phyloP scores from a whole-genome alignment of 2,888 invertebrate genomes.

The Drosophila affinis region DNA sequence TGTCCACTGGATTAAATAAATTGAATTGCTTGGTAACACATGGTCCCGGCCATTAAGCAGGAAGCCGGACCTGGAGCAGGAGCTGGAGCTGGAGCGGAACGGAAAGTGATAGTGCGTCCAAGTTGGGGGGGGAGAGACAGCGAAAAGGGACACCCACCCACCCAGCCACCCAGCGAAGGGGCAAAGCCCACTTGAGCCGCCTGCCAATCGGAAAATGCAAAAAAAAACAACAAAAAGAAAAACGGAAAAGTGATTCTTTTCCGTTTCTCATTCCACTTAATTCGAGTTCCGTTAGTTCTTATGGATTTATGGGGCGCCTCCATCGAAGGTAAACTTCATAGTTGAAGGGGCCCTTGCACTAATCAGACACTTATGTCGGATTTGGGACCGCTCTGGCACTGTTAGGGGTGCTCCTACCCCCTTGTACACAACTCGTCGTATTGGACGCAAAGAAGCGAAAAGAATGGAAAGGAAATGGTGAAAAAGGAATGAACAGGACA shows the following conservation, averaged over 20 bases:
- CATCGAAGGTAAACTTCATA: constrained; percentile 32
- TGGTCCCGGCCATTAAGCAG: constrained; percentile 56
- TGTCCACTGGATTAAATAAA: constrained; percentile 68
- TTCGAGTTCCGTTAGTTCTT: constrained; percentile 33
- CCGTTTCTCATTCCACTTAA: not conserved
- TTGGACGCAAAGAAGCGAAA: not conserved
- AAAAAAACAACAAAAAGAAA: not conserved
- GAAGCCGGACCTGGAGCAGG: constrained; percentile 12
- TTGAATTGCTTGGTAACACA: constrained; percentile 70
- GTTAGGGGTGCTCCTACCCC: too few species aligned
- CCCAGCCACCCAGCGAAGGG: constrained; percentile 4
- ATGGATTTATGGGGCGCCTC: constrained; percentile 32
- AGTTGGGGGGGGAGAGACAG: not conserved
- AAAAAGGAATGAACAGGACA: constrained; percentile 5
- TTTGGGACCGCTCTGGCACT: constrained; percentile 14
- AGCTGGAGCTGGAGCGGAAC: not conserved
- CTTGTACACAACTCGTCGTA: too few species aligned
- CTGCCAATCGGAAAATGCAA: constrained; percentile 52
- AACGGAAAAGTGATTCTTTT: constrained; percentile 5
- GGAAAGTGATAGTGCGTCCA: not conserved
- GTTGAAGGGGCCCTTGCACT: constrained; percentile 29
- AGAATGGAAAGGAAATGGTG: not conserved
- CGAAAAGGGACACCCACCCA: not conserved
- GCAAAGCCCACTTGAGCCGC: constrained; percentile 66
- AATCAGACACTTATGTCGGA: constrained; percentile 40